Conservation (phyloP, 2,797 vertebrate genomes). For the Myioborus miniatus region DNA sequence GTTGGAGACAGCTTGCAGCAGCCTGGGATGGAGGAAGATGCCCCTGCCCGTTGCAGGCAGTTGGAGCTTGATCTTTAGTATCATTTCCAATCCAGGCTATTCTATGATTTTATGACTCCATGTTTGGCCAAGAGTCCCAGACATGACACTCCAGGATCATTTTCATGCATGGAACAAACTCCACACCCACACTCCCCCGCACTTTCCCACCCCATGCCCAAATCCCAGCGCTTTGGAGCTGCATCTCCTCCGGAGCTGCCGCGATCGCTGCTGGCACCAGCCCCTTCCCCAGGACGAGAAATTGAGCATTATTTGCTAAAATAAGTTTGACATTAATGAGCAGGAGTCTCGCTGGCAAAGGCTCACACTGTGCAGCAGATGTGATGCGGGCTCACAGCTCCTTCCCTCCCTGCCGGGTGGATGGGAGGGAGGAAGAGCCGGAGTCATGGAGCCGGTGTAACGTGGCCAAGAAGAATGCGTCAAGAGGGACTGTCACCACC, state of each 20-base stretch:
- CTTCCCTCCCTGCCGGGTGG: constrained; percentile 32
- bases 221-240: background rate
- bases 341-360: constrained; percentile 44
- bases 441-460: background rate
- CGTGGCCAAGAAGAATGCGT: background rate
- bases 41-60: rapidly evolving
- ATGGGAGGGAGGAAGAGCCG: background rate
- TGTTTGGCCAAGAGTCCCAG: background rate
- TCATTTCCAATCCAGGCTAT: background rate
- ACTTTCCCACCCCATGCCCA: background rate
- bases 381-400: constrained; percentile 39
- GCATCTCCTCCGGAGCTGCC: rapidly evolving
- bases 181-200: background rate
- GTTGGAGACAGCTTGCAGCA: rapidly evolving
- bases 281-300: constrained; percentile 38
- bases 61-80: background rate
- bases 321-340: constrained; percentile 73
- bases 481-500: constrained; percentile 10
- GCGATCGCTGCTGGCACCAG: background rate
- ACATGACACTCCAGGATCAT: background rate
- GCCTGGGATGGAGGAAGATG: background rate
- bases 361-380: constrained; percentile 58
- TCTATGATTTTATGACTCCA: background rate
- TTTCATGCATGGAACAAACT: background rate
- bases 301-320: constrained; percentile 65